phyloP scores from a whole-genome alignment of 2,113 vertebrate species.

The Porphyrio hochstetteri region DNA sequence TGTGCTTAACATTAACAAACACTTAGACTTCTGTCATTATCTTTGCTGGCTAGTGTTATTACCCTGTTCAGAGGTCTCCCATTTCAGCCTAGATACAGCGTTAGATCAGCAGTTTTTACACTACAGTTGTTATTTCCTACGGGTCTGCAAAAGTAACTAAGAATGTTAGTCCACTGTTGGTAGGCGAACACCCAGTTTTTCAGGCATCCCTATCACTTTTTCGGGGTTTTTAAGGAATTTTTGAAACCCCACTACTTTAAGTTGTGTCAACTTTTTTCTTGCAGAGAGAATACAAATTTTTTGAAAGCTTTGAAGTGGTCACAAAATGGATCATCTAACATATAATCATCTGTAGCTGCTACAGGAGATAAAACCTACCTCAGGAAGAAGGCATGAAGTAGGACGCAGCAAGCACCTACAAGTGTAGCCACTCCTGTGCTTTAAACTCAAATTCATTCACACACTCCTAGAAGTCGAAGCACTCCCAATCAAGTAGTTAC shows the following conservation, averaged over 20 bases:
- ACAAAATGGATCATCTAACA: not conserved
- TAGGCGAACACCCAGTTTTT: not conserved
- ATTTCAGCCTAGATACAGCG: not conserved
- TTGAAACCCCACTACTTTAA: not conserved
- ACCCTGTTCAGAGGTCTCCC: not conserved
- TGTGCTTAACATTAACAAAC: not conserved
- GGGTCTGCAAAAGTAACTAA: not conserved
- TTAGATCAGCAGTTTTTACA: not conserved
- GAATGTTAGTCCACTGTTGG: not conserved
- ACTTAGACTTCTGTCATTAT: not conserved
- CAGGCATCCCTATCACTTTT: not conserved
- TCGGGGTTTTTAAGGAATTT: not conserved
- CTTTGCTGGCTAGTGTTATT: not conserved
- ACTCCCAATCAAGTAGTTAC: not conserved
- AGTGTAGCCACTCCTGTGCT: rapidly evolving
- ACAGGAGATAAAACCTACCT: not conserved
- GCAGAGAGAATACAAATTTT: not conserved
- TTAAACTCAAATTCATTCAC: not conserved
- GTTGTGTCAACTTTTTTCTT: not conserved
- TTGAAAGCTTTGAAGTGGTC: not conserved
- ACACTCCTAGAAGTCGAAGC: not conserved
- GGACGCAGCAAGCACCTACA: not conserved
- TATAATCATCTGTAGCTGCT: not conserved
- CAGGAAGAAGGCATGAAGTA: not conserved
- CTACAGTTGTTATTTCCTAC: not conserved